Base-by-base conservation (phyloP, 2,113 vertebrate species). In the Scytalopus superciliaris region DNA sequence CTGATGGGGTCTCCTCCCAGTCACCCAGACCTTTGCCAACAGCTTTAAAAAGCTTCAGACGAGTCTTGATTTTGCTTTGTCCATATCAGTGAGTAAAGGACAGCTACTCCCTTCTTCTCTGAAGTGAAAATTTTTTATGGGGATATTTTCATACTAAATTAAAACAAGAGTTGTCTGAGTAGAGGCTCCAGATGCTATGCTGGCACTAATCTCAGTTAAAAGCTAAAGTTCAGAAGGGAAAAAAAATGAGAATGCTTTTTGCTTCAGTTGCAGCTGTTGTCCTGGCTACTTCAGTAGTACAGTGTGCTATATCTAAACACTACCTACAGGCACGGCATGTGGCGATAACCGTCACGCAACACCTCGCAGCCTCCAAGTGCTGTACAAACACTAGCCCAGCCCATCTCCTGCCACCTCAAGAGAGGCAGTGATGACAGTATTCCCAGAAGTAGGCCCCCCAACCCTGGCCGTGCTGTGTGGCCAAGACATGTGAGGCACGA, bases 281-380 rank as follows among this genome's bases (percentile, higher is more conserved):
- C 85, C 90, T 96, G 93, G 93, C 93, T 96, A 94, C 87, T 89
- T 47, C 94, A 95, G 96, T 72, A 95, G 96, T 81, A 35, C 47
- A 78, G 60, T 9, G 35, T 31, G 86, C 52, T 59, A 3, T 60
- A 78, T 37, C 22, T 25, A 23, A 81, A 8, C 90, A 47, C 37
- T 52, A 90, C 88, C 92, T 86, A 67, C 82, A 89, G 88, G 77
- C 90, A 74, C 25, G 6, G 87, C 82, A 25, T 9, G 70, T 10
- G 15, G 94, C 7, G 4, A 80, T 62, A 91, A 59, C 44, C 44
- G 0, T 94, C 95, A 96, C 33, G 2, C 79, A 77, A 80, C 95
- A 94, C 96, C 90, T 94, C 76, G 1, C 15, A 2, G 68, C 93
- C 86, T 83, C 95, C 95, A 95, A 72, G 87, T 2, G 3, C 82